Evolutionary conservation across 2,888 invertebrate species (phyloP), one percentile per base, ranked within the genome.

Genomic region (Tipula unca): DNA sequence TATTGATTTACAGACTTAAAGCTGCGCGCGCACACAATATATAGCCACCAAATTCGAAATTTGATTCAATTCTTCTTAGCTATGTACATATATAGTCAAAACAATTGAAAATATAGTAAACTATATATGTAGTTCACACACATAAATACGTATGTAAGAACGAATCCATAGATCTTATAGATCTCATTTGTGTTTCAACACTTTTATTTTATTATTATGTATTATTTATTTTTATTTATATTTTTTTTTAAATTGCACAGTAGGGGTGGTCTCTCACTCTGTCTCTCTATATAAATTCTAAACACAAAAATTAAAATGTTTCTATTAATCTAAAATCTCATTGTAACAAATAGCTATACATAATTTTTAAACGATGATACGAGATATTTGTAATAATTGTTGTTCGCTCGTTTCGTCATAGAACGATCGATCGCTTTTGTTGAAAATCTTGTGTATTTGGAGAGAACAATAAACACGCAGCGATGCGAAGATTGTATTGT

Each of bases 341-440:
- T 69, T 69, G 69, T 69, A 69, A n/a, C 1, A 3, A 10, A 17
- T 17, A n/a, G n/a, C n/a, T n/a, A 20, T 25, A 69, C 69, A 69
- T 69, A 69, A 69, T 69, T 69, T 69, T 69, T 69, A 69, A 69
- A 69, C 69, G 69, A 69, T 69, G 69, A 69, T 69, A 69, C 69
- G 69, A 69, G 20, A 25, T 20, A 69, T 69, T 69, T 69, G 8
- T 69, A n/a, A 4, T 32, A 69, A 69, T 69, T 69, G 25, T 69
- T 69, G 69, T 25, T 25, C 69, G 14, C 25, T 69, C 69, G 25
- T 69, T 69, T 69, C 69, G 69, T 69, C 69, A 69, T 69, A 69
- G 69, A 10, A n/a, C n/a, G 69, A 69, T 69, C 25, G 69, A 10
- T 69, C 48, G 25, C 69, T 13, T 69, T 69, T 69, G 69, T 69